Evolutionary conservation across 2,797 vertebrate genomes (phyloP), one percentile per base, ranked within the genome.

Genomic region (Spatula clypeata): DNA sequence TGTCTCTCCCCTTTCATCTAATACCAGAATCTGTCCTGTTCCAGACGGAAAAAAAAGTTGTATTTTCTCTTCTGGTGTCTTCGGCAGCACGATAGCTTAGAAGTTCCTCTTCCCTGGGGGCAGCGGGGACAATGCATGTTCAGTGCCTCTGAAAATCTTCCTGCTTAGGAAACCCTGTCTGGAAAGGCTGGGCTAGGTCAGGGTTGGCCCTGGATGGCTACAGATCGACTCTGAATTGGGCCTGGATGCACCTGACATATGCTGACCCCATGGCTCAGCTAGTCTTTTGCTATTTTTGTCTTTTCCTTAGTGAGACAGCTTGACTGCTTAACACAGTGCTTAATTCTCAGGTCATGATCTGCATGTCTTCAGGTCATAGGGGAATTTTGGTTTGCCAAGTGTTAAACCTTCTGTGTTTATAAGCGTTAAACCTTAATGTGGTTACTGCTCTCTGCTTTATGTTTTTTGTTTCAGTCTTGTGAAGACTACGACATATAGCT

Each of bases 231-330:
- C 83, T 75, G 74, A 88, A 49, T 12, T 80, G 80, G 93, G 74
- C 79, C 72, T 86, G 81, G 65, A 73, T 2, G 6, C 81, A 95
- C 88, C 90, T 95, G 93, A 90, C 95, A 97, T 95, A 97, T 95
- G 96, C 90, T 11, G 8, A 54, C 64, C 61, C 86, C 51, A 55
- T 94, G 90, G 93, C 97, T 97, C 95, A 97, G 94, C 92, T 93
- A 94, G 88, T 94, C 92, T 94, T 92, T 91, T 92, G 93, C 96
- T 97, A 97, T 97, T 96, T 97, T 93, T 87, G 74, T 94, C 97
- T 91, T 96, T 92, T 95, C 96, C 82, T 94, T 72, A 96, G 72
- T 65, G 81, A 97, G 95, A 95, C 96, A 97, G 97, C 94, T 97
- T 97, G 96, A 84, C 96, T 94, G 86, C 96, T 97, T 97, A 97